These are phyloP conservation scores for Hippasteria phrygiana DNA, from an alignment of 53 echinoderm and acorn worm genomes.

Conservation along the genomic window DNA sequence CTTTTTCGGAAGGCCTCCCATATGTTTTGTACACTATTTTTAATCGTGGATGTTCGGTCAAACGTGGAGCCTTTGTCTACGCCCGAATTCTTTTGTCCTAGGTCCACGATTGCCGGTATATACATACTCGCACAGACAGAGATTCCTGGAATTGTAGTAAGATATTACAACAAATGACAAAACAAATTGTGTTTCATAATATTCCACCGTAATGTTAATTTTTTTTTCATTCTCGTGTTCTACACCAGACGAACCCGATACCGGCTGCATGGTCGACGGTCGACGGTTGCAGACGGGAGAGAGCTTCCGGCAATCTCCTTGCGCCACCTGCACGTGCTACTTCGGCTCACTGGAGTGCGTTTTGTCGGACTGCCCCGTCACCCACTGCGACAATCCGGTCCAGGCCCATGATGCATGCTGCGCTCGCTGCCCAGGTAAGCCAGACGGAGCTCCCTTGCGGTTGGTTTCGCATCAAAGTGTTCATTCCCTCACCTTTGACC, in stretches of 20 bases:
- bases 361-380: constrained; percentile 13
- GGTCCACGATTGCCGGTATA: too few species aligned
- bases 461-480: too few species aligned
- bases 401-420: constrained; percentile 48
- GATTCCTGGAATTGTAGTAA: too few species aligned
- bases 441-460: not conserved
- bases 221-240: not conserved
- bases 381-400: constrained; percentile 6
- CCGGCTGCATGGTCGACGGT: constrained; percentile 33
- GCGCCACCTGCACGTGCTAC: constrained; percentile 45
- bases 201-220: not conserved
- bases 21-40: too few species aligned
- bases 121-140: too few species aligned
- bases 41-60: too few species aligned
- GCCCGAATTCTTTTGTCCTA: too few species aligned
- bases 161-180: too few species aligned
- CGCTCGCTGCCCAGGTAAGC: constrained; percentile 49
- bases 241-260: constrained; percentile 35
- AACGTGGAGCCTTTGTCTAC: too few species aligned
- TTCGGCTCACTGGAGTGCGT: constrained; percentile 48
- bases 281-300: constrained; percentile 40
- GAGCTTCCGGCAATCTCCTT: constrained; percentile 18
- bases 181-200: too few species aligned
- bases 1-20: too few species aligned
- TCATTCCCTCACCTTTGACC: too few species aligned